Evolutionary conservation across 2,888 invertebrate species (phyloP).

Genomic region (Cheilosia pagana): DNA sequence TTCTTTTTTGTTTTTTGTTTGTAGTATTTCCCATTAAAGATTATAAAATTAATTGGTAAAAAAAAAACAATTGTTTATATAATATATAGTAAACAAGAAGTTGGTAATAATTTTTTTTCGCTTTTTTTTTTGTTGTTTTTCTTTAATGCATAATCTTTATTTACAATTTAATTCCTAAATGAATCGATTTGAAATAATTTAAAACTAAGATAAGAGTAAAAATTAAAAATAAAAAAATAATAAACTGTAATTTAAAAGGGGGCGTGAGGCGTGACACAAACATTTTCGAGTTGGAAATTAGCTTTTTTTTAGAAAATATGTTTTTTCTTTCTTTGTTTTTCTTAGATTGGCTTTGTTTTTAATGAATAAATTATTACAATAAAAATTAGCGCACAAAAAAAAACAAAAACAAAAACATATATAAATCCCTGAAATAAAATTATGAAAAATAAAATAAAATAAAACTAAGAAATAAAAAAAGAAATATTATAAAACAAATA

Average conservation of each 20-base stretch:
- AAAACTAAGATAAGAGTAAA: constrained; percentile 47
- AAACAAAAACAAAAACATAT: constrained; percentile 32
- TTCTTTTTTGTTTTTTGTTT: constrained; percentile 35
- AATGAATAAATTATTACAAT: constrained; percentile 59
- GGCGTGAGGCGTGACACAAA: constrained; percentile 22
- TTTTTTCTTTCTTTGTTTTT: constrained; percentile 24
- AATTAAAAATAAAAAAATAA: constrained; percentile 34
- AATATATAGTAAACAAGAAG: constrained; percentile 73
- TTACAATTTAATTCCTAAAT: constrained; percentile 60
- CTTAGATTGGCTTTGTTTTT: constrained; percentile 43
- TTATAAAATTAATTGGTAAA: constrained; percentile 70
- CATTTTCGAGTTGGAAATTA: constrained; percentile 64
- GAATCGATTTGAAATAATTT: constrained; percentile 67
- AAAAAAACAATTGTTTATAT: constrained; percentile 66
- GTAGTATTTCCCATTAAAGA: constrained; percentile 43
- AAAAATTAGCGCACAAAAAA: constrained; percentile 47
- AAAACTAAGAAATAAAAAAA: constrained; percentile 40
- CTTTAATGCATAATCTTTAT: constrained; percentile 68
- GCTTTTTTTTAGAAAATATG: constrained; percentile 16
- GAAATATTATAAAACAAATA: constrained; percentile 56
- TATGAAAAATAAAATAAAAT: constrained; percentile 42
- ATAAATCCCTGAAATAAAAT: constrained; percentile 73
- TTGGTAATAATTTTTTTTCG: constrained; percentile 73
- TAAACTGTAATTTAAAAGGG: constrained; percentile 16
- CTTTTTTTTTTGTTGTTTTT: constrained; percentile 50